Conservation (phyloP, 2,797 vertebrate genomes). For the Otus scops region DNA sequence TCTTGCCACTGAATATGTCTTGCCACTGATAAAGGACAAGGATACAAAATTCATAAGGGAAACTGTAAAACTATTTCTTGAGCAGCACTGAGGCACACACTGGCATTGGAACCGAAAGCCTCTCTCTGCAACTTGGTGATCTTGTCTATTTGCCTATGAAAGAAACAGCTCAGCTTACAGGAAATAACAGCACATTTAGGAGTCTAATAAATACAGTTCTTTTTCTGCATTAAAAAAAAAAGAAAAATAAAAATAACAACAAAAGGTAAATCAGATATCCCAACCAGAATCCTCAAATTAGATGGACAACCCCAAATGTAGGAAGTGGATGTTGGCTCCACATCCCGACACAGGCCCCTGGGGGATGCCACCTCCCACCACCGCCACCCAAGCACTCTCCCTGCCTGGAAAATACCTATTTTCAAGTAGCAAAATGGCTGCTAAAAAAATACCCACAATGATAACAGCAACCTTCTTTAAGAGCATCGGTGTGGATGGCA, state of each 20-base stretch:
- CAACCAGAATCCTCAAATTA: background rate
- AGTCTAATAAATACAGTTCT: background rate
- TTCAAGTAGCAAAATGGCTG: background rate
- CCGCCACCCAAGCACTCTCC: background rate
- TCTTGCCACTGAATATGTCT: background rate
- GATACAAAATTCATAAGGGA: background rate
- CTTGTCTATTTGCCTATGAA: background rate
- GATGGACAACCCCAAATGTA: background rate
- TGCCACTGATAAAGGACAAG: background rate
- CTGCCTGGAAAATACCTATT: background rate
- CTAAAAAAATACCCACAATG: background rate
- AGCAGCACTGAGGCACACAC: background rate
- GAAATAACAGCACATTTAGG: background rate
- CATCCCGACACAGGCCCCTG: accelerated
- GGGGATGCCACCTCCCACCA: background rate
- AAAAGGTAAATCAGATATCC: background rate
- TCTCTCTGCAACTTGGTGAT: background rate
- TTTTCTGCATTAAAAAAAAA: background rate
- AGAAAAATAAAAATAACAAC: too few species aligned
- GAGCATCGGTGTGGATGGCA: background rate
- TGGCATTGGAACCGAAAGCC: background rate
- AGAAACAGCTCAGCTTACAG: background rate
- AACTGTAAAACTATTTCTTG: background rate
- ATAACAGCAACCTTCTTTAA: background rate
- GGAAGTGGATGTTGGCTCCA: too few species aligned